Conservation (phyloP, 2,888 invertebrate species). For the Drepana falcataria region DNA sequence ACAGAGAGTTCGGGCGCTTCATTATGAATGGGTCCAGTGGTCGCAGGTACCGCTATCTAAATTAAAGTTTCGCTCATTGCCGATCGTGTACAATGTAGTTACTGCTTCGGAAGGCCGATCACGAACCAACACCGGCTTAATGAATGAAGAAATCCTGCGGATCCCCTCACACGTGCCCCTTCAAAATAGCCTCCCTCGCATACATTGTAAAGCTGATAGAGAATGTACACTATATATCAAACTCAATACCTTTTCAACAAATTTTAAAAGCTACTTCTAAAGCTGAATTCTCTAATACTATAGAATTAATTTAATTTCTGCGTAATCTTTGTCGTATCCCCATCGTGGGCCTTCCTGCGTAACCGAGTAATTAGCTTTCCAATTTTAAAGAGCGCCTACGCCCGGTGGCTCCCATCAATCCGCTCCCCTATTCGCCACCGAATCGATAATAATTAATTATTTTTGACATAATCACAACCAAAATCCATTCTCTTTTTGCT, state of each 20-base stretch:
- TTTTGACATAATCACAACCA: conserved; percentile 84
- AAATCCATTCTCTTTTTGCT: conserved; percentile 83
- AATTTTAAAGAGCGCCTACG: conserved; percentile 65
- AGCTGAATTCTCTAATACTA: neutral
- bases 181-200: conserved; percentile 40
- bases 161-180: conserved; percentile 54
- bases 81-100: conserved; percentile 52
- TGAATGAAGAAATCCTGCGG: conserved; percentile 72
- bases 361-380: conserved; percentile 70
- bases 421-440: conserved; percentile 59
- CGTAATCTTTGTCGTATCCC: conserved; percentile 49
- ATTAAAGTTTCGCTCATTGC: conserved; percentile 71
- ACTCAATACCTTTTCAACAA: conserved; percentile 12
- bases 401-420: conserved; percentile 61
- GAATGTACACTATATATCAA: conserved; percentile 26
- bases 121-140: conserved; percentile 61
- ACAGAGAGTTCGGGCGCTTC: conserved; percentile 56
- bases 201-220: conserved; percentile 50
- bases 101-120: conserved; percentile 60
- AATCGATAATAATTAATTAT: conserved; percentile 86
- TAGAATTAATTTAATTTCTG: conserved; percentile 30
- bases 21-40: conserved; percentile 59
- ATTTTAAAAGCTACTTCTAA: neutral
- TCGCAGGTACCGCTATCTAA: conserved; percentile 60
- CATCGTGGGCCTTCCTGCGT: conserved; percentile 37